Evolutionary conservation across 2,797 vertebrate species (phyloP).

Genomic region (Typhlichthys eigenmanni): DNA sequence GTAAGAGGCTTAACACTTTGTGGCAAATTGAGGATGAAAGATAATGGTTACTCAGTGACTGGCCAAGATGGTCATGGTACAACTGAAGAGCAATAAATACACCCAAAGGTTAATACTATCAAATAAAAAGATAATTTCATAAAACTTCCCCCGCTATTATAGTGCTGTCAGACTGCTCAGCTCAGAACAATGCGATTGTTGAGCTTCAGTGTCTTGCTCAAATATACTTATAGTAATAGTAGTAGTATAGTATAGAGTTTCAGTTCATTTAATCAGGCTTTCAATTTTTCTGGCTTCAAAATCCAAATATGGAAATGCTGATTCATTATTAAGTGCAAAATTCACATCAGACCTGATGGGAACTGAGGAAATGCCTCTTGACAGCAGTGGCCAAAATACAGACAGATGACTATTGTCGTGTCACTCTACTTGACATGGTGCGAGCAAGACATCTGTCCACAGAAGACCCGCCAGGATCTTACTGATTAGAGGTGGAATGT

Average conservation of each 20-base stretch:
- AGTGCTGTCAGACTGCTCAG: background rate
- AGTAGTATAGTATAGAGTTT: background rate
- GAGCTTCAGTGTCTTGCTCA: background rate
- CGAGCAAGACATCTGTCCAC: constrained; percentile 56
- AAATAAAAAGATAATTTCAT: background rate
- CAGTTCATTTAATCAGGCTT: background rate
- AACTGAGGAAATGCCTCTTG: no score
- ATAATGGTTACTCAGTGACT: constrained; percentile 18
- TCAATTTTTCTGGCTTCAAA: no score
- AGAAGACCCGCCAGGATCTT: constrained; percentile 47
- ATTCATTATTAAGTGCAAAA: no score
- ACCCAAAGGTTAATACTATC: background rate
- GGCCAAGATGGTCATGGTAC: constrained; percentile 32
- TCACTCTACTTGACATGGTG: constrained; percentile 36
- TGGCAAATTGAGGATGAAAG: constrained; percentile 26
- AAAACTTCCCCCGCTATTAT: no score
- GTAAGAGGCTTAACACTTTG: constrained; percentile 21
- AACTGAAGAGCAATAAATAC: constrained; percentile 1
- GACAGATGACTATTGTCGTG: constrained; percentile 26
- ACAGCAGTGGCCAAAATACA: constrained; percentile 3
- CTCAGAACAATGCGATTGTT: background rate
- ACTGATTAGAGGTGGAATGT: constrained; percentile 48
- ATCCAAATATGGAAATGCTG: no score
- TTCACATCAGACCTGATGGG: no score
- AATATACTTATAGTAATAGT: no score